These are phyloP conservation scores for Trematocara stigmaticum DNA, from an alignment of 2,113 vertebrate genomes.

Conservation along the genomic window DNA sequence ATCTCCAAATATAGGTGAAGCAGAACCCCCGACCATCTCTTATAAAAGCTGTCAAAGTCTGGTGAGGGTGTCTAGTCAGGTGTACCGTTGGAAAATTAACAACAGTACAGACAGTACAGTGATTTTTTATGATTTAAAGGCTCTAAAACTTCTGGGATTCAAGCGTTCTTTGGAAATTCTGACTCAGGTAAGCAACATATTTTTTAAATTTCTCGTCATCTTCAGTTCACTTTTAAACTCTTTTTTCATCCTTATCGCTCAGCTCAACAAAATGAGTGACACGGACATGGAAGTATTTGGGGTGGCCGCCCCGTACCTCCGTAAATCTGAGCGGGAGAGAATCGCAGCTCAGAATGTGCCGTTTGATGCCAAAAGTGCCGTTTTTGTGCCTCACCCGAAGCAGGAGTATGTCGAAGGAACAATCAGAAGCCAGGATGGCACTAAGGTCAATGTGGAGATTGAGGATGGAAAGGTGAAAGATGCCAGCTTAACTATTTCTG, in stretches of 20 bases:
- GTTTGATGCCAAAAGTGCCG: constrained; percentile 79
- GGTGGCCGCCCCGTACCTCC: constrained; percentile 72
- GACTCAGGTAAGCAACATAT: not conserved
- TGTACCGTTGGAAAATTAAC: not conserved
- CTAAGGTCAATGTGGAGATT: constrained; percentile 75
- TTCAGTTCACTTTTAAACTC: not conserved
- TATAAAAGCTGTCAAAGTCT: constrained; percentile 50
- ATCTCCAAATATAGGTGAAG: constrained; percentile 48
- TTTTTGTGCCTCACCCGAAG: constrained; percentile 76
- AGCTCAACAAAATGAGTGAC: constrained; percentile 40
- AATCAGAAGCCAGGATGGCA: constrained; percentile 71
- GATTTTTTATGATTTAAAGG: not conserved
- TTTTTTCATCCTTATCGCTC: not conserved
- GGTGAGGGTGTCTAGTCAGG: not conserved
- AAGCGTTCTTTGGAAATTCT: not conserved
- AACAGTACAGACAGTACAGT: not conserved
- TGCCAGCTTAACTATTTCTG: not conserved
- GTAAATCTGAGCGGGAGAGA: constrained; percentile 76
- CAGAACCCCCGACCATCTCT: not conserved
- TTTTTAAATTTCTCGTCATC: not conserved
- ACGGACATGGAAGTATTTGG: constrained; percentile 74
- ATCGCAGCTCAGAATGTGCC: constrained; percentile 76
- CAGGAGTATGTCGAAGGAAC: constrained; percentile 76
- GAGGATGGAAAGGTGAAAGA: constrained; percentile 72
- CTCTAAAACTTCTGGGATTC: not conserved